phyloP scores from a whole-genome alignment of 2,113 vertebrate genomes.

The Lichenostomus cassidix region DNA sequence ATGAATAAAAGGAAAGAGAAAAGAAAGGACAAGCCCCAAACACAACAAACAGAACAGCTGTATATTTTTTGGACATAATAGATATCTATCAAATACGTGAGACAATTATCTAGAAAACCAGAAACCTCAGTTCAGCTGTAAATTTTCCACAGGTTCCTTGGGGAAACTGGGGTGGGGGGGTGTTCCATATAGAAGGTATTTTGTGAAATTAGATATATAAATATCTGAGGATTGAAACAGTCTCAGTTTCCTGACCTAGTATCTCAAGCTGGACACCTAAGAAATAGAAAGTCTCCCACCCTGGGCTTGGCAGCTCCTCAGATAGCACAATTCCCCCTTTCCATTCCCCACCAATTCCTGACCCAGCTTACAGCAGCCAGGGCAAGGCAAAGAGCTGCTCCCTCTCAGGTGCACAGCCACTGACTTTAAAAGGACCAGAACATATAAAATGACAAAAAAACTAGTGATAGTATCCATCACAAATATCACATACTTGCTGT shows the following conservation, averaged over 20 bases:
- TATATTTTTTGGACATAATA: neutral
- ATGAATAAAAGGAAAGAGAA: neutral
- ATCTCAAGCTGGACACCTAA: neutral
- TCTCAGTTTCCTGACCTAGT: neutral
- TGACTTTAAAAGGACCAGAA: neutral
- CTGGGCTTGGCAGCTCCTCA: neutral
- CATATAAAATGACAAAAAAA: neutral
- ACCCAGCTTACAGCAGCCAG: neutral
- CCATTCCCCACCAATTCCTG: neutral
- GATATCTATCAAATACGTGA: neutral
- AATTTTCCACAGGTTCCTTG: neutral
- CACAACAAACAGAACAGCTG: neutral
- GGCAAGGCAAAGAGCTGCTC: neutral
- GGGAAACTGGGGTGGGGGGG: neutral
- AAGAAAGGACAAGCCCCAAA: neutral
- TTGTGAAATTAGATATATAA: neutral
- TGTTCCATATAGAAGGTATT: neutral
- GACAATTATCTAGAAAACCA: neutral
- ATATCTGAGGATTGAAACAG: neutral
- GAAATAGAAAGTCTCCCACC: neutral
- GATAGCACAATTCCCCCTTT: neutral
- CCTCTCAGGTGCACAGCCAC: fast-evolving
- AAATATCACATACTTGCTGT: neutral
- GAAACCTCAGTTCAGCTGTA: neutral
- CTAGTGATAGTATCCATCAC: neutral